A percentile compares a stretch with the other conserved stretches of the same genome.
These are phyloP conservation scores for Leuctra nigra DNA, from an alignment of 2,888 invertebrate species.

Conservation along the genomic window DNA sequence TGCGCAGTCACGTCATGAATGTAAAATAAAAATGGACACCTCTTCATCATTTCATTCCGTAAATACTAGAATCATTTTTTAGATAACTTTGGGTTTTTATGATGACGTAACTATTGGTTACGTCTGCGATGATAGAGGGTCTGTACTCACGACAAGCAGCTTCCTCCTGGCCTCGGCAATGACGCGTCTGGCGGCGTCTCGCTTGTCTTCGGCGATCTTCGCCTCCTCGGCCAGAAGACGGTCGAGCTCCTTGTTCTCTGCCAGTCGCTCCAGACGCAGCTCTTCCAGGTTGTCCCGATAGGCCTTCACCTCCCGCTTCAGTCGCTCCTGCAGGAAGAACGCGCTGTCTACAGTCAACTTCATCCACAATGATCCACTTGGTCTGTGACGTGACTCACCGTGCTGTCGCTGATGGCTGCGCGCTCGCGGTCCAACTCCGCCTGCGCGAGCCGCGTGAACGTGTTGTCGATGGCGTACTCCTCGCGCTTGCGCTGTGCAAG, in stretches of 20 bases:
- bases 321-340: conserved; percentile 26
- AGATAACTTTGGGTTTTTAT: too few relatives aligned
- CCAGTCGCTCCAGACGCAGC: conserved; percentile 35
- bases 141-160: conserved; percentile 13
- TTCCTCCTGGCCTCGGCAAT: conserved; percentile 31
- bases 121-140: too few relatives aligned
- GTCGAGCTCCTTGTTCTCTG: conserved; percentile 34
- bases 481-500: conserved; percentile 35
- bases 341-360: not conserved
- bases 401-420: conserved; percentile 30
- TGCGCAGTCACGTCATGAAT: too few relatives aligned
- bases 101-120: too few relatives aligned
- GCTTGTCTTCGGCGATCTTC: conserved; percentile 35
- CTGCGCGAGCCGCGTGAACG: conserved; percentile 33
- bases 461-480: conserved; percentile 33
- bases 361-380: not conserved
- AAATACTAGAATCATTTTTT: too few relatives aligned
- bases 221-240: conserved; percentile 29
- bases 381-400: conserved; percentile 19
- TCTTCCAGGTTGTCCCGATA: conserved; percentile 37
- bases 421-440: conserved; percentile 37
- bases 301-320: conserved; percentile 35
- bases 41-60: too few relatives aligned
- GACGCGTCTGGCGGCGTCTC: conserved; percentile 36
- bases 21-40: too few relatives aligned